Evolutionary conservation across 2,797 vertebrate genomes (phyloP), one percentile per base, ranked within the genome.

Genomic region (Erethizon dorsatum): DNA sequence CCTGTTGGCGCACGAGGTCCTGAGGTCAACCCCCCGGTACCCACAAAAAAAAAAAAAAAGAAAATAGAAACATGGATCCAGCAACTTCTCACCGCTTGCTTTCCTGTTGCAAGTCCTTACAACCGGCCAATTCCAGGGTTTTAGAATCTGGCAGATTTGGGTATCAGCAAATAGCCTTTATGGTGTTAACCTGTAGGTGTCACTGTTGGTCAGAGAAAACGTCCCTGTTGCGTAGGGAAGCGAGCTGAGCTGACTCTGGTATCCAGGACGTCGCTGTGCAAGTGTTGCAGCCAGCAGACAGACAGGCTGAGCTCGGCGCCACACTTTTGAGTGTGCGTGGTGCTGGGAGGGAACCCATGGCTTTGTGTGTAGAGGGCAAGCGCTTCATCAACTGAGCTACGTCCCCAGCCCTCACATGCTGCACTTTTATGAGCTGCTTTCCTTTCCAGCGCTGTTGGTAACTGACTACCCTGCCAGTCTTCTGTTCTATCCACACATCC

Each of bases 101-200:
- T 78, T 73, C 33, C 54, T 50, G 33, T 73, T 57, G 15, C 50
- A 82, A n/a, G 7, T 83, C 71, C 57, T 86, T 73, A 31, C 1
- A 28, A 56, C 45, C 20, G 24, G 37, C 22, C 20, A 52, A 45
- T 31, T 50, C 5, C 10, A 15, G 7, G 18, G 5, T 83, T 95
- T 65, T 50, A 50, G 59, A 63, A 69, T 73, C 37, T 52, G 61
- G 47, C 14, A 33, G 24, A 41, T 22, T 67, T 22, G 6, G 37
- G 0, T 59, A 12, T 79, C 47, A 31, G 50, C 37, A 10, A 22
- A 1, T 15, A 67, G 54, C 71, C 47, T 59, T 95, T 65, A 20
- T 0, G 6, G 41, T 73, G 13, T 22, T 95, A 65, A 6, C 71
- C 97, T 79, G 33, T 89, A 95, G 97, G 61, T 95, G 97, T 87